Evolutionary conservation across 2,888 invertebrate species (phyloP), one percentile per base, ranked within the genome.

Genomic region (Brachypalpus laphriformis): DNA sequence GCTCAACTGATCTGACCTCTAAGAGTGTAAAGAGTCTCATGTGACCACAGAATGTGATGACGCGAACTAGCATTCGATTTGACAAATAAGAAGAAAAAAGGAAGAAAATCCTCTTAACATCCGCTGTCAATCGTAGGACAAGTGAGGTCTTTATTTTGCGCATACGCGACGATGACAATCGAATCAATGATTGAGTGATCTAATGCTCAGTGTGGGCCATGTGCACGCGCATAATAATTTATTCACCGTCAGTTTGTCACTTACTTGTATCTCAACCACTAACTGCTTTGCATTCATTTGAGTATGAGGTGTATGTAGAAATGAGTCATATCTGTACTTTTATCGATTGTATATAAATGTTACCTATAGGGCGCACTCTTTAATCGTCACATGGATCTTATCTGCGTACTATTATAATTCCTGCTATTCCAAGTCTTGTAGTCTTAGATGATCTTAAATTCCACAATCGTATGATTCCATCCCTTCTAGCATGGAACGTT

Each of bases 201-300:
- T 59, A 59, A 66, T 51, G 59, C 76, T 47, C 57, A 59, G 34
- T 68, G 68, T 66, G 76, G 40, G 68, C 37, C 59, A 11, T 59
- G 49, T 49, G 37, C 57, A 51, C 51, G 40, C 57, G 28, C 66
- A 16, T 49, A n/a, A 20, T 68, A 68, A 76, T 76, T 76, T 68
- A 76, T 76, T 76, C 68, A 66, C 68, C 51, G 68, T 34, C 40
- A 40, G 16, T 59, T 42, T 68, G 75, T 75, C 75, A 66, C 56
- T 45, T 47, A 28, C n/a, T 11, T 5, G 63, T 25, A 25, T 56
- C 31, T 57, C 45, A n/a, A 57, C 49, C 51, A 59, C 20, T 57
- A 68, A 59, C 22, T 65, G 45, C 45, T 56, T 65, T 16, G 54
- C 45, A 45, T 68, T 54, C 18, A 18, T 28, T 40, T 25, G 40